Conservation (phyloP, 2,797 vertebrate species). For the Typhlichthys subterraneus region DNA sequence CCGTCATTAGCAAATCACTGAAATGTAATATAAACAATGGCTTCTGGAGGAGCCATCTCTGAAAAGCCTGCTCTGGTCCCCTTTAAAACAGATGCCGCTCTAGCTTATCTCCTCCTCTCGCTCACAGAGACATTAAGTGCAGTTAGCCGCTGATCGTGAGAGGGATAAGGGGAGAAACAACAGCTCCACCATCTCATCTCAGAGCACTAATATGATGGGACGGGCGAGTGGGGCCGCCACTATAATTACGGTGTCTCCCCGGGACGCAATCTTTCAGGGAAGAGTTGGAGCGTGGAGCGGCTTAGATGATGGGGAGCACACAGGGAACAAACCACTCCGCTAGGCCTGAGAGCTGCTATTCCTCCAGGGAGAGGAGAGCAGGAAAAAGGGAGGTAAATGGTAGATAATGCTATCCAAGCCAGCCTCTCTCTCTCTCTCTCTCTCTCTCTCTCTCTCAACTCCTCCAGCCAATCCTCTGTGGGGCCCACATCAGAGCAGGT, state of each 20-base stretch:
- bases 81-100: neutral
- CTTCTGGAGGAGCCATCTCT: conserved; percentile 28
- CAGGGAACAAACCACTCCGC: conserved; percentile 75
- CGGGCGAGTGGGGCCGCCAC: conserved; percentile 64
- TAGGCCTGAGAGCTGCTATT: conserved; percentile 74
- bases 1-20: conserved; percentile 41
- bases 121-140: conserved; percentile 39
- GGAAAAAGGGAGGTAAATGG: conserved; percentile 71
- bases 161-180: conserved; percentile 73
- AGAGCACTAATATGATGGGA: conserved; percentile 77
- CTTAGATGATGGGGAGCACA: conserved; percentile 63
- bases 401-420: conserved; percentile 74
- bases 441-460: conserved; percentile 66
- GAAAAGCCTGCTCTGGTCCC: conserved; percentile 27
- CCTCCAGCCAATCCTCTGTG: conserved; percentile 72
- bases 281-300: conserved; percentile 57
- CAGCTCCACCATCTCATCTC: conserved; percentile 73
- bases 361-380: conserved; percentile 64
- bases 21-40: conserved; percentile 38
- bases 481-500: conserved; percentile 70
- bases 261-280: conserved; percentile 77
- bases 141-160: conserved; percentile 62
- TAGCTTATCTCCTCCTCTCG: conserved; percentile 28
- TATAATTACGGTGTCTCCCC: conserved; percentile 79
- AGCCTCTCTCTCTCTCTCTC: conserved; percentile 69